Evolutionary conservation across 2,888 invertebrate genomes (phyloP), one percentile per base, ranked within the genome.

Genomic region (Isoperla grammatica): DNA sequence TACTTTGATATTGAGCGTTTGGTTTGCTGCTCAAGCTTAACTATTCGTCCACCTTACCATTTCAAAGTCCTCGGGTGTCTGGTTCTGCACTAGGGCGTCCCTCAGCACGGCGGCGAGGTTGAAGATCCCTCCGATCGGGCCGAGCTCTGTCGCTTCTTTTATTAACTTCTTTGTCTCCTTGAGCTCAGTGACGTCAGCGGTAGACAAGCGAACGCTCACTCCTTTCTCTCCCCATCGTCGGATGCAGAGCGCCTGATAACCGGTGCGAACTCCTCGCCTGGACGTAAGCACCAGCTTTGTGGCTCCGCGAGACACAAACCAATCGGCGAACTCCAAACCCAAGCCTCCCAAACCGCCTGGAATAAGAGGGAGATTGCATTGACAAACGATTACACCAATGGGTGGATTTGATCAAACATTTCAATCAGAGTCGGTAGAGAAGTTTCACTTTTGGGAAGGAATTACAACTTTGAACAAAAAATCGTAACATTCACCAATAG

Each of bases 51-150:
- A 23, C 35, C 53, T 4, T 6, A 53, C 94, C 12, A 84, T 81
- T 68, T 85, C 83, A 76, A 91, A 97, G 73, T 89, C 87, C 49
- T 83, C 85, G 60, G 83, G 83, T 0, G 85, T 84, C 75, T 89
- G 90, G 74, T 95, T 90, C 75, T 94, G 92, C 68, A 97, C 81
- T 69, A 93, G 79, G 6, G 87, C 90, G 75, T 97, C 97, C 29
- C 86, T 80, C 62, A 96, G 78, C 60, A 95, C 96, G 71, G 89
- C 95, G 20, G 98, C 98, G 68, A 98, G 80, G 76, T 98, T 95
- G 79, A 97, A 97, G 61, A 98, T 85, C 66, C 87, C 94, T 63
- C 91, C 94, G 61, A 94, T 81, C 48, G 87, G 79, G 9, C 85
- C 89, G 60, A 86, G 71, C 67, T 77, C 75, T n/a, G 79, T 80